phyloP scores from a whole-genome alignment of 2,113 vertebrate genomes.

The Lepus timidus region DNA sequence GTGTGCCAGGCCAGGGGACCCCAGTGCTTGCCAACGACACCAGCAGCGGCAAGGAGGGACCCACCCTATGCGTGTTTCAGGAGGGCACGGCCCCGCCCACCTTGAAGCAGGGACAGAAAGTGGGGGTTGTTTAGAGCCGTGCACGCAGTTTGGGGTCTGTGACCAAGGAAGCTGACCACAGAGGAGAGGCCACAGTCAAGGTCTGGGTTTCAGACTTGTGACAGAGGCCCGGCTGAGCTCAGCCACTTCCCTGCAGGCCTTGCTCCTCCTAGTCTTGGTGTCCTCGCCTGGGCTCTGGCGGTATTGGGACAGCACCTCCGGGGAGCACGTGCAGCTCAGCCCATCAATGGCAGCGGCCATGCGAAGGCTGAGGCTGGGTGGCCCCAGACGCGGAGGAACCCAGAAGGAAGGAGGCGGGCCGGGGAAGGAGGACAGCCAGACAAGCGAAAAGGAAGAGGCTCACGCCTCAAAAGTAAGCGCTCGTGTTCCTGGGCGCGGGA shows the following conservation, averaged over 20 bases:
- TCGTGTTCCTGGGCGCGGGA: too few species aligned
- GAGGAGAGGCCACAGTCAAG: background rate
- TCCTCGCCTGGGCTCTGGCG: background rate
- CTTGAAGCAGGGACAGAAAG: background rate
- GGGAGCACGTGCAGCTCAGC: background rate
- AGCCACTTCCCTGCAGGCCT: background rate
- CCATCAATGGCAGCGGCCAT: too few species aligned
- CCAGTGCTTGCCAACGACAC: too few species aligned
- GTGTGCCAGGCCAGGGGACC: background rate
- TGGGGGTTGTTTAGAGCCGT: background rate
- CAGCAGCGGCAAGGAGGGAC: accelerated
- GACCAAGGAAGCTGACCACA: too few species aligned
- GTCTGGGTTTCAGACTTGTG: background rate
- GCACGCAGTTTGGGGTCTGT: background rate
- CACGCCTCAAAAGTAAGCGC: too few species aligned
- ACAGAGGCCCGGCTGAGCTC: background rate
- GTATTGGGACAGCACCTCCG: background rate
- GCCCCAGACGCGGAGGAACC: background rate
- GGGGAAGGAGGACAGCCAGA: too few species aligned
- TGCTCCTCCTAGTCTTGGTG: background rate
- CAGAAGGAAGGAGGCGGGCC: too few species aligned
- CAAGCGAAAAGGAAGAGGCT: too few species aligned
- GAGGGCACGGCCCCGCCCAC: background rate
- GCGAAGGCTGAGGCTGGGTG: background rate
- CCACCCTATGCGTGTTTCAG: too few species aligned